Base-by-base conservation (phyloP, 2,797 vertebrate genomes). In the Peromyscus melanophrys region DNA sequence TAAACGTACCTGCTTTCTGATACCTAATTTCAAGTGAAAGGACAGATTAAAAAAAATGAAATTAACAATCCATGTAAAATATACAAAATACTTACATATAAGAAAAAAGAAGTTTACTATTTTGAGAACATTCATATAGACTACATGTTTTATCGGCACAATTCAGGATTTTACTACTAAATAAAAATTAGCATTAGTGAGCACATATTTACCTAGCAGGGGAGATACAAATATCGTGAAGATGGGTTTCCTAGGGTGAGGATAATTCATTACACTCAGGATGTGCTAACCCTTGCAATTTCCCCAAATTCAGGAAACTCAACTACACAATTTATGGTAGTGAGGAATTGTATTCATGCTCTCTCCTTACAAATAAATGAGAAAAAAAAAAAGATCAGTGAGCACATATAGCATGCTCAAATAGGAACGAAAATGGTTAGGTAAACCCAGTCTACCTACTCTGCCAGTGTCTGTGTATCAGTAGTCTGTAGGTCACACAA, bases 11-110 rank as follows among this genome's bases (percentile, higher is more conserved):
- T 43, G 3, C 34, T 88, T 96, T 85, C 31, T 6, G 69, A 83
- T 69, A 94, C 59, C 31, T 73, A 31, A 75, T 80, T 92, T 90
- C 43, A 97, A 94, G 71, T 0, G 1, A 80, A 93, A 75, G 17
- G 23, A 49, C 9, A 85, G 25, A 57, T 78, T 92, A 21, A 92
- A 85, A 49, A 49, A 57, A 82, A 3, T 69, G 31, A 92, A 95
- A 75, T 65, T 67, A 76, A 31, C 3, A 76, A 0, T 40, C 3
- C 4, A n/a, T 21, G 6, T 55, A 85, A 93, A 93, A 89, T 19
- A 69, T 37, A n/a, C 8, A 91, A 65, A 86, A 78, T 92, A 1
- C 8, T 90, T 90, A 59, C 0, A 92, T 88, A 43, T 90, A 25
- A 34, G 21, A 43, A 31, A 55, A 4, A 31, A 96, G 4, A 73